Evolutionary conservation across 2,113 vertebrate species (phyloP), one percentile per base, ranked within the genome.

Genomic region (Butorides virescens): DNA sequence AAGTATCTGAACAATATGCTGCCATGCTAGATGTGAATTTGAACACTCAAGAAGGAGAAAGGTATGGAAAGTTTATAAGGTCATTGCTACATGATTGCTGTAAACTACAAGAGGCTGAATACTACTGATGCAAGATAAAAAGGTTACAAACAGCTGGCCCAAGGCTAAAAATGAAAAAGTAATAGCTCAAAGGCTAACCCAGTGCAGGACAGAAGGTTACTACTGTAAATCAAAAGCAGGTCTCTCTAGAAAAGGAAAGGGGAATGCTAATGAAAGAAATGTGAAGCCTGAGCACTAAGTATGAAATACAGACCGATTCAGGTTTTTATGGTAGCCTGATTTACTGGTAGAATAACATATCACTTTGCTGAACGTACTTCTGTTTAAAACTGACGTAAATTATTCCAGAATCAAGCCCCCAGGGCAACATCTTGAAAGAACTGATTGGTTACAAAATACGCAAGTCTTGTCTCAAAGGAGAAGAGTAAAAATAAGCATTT

Each of bases 51-150:
- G 68, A 23, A 90, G 58, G 34, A 91, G 46, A 95, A 88, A 89
- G 62, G 82, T 83, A 90, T 56, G 72, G 77, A 94, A 92, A 93
- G 73, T 66, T 92, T 96, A 66, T 93, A 89, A 97, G 56, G 77
- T 96, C 93, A 94, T 42, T 86, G 53, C 39, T 91, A 78, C 77
- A 93, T 86, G 92, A 97, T 68, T 97, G 70, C 16, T 95, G 89
- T 92, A 95, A 97, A 95, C 79, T 97, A 84, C 52, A 70, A 92
- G 94, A 96, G 65, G 47, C 30, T 97, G 93, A 93, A 84, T 94
- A 73, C 61, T 74, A 95, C 36, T 96, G 83, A 96, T 82, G 90
- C 66, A 97, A 95, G 92, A 94, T 42, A 88, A 85, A 96, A 96
- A 96, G 62, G 88, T 97, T 95, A 92, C 82, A 91, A 97, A 96